Evolutionary conservation across 2,113 vertebrate genomes (phyloP), one percentile per base, ranked within the genome.

Genomic region (Hassar affinis): DNA sequence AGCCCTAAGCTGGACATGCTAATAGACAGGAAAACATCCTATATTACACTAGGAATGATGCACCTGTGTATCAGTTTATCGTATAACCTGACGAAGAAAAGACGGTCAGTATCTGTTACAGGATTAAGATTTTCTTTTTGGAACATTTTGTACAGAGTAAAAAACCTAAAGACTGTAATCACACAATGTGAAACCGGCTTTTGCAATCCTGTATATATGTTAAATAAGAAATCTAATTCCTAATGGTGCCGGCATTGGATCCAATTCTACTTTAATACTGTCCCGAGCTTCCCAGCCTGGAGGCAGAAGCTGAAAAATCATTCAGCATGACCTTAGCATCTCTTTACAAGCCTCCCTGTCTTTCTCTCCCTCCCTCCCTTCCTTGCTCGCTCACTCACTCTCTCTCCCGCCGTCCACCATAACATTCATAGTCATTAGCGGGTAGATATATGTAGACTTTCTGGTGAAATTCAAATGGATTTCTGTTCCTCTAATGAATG

Each of bases 401-500:
- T n/a, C 56, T 14, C 47, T 57, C 38, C 20, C 27, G 27, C 33
- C 30, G 5, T 47, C 52, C 35, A 61, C 54, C 7, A 61, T 6
- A 64, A 35, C 52, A 54, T 79, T 86, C 33, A 66, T 54, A 83
- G 35, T 61, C 83, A 79, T 84, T 61, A 68, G 51, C 35, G 52
- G 27, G n/a, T 47, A 85, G 64, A 79, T 62, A 33, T 38, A 49
- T 7, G 42, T 59, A 66, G 68, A 56, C 76, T 45, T 78, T 66
- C 76, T 72, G 54, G 20, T 25, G 62, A 77, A 74, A 82, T 49
- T 47, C 42, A 66, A 35, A 79, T 74, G 42, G 80, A 79, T 79
- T 80, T 68, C 68, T 75, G 68, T 59, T 78, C 49, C 38, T 47
- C 38, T 83, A 78, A 85, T 62, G 80, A 86, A 81, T 52, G 45